phyloP scores from a whole-genome alignment of 2,113 vertebrate genomes.

The Tachycineta bicolor region DNA sequence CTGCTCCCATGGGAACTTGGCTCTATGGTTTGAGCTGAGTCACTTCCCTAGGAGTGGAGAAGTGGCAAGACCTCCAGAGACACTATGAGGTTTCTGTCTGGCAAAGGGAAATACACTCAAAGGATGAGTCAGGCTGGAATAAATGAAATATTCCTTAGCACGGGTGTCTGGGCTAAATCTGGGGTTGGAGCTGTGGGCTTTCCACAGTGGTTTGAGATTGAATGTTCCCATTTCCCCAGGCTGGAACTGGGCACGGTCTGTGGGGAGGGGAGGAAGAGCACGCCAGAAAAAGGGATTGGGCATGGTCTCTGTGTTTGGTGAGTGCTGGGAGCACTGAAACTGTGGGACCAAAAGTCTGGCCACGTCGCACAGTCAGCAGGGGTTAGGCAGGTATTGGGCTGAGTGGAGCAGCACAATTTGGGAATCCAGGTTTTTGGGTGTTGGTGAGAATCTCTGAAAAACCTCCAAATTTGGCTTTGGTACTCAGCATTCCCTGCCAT shows the following conservation, averaged over 20 bases:
- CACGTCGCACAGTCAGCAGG: too few relatives aligned
- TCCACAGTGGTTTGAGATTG: neutral
- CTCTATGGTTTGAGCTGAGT: neutral
- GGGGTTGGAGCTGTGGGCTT: neutral
- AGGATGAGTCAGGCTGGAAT: constrained; percentile 9
- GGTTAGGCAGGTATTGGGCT: rapidly evolving
- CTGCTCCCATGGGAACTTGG: neutral
- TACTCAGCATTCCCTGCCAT: neutral
- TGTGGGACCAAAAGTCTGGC: neutral
- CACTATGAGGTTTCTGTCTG: neutral
- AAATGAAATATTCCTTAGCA: neutral
- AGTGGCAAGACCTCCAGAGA: neutral
- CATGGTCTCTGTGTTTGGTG: rapidly evolving
- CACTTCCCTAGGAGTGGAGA: neutral
- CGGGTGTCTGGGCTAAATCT: neutral
- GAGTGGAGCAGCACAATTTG: neutral
- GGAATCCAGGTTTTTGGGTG: neutral
- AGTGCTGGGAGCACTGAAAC: neutral
- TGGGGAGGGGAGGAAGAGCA: neutral
- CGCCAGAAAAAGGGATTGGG: neutral
- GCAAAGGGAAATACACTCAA: neutral
- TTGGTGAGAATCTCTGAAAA: neutral
- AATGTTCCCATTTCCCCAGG: neutral
- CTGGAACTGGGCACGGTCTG: neutral
- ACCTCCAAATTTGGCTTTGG: neutral